A percentile compares a stretch with the other conserved stretches of the same genome.
Evolutionary conservation across 2,113 vertebrate species (phyloP).

Genomic region (Scatophagus argus): DNA sequence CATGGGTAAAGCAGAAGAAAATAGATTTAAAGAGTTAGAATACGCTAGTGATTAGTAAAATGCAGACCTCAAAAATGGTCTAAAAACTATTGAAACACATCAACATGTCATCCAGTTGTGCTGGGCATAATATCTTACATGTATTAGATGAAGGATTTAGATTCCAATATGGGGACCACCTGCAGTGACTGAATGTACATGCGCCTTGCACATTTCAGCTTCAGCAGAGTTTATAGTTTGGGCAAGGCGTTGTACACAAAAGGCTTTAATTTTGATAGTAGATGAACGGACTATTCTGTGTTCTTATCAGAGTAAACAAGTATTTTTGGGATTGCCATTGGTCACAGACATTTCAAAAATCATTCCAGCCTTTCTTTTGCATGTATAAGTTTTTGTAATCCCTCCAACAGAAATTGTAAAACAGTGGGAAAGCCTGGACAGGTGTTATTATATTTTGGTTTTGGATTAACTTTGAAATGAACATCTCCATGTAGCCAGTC

Average conservation of each 20-base stretch:
- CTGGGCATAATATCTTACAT: too few species aligned
- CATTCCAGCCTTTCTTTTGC: not conserved
- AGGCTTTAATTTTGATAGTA: too few species aligned
- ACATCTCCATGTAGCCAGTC: not conserved
- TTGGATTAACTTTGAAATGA: not conserved
- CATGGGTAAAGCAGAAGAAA: not conserved
- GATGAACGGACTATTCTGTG: too few species aligned
- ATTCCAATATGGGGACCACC: not conserved
- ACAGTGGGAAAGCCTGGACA: not conserved
- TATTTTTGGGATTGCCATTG: not conserved
- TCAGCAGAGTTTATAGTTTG: too few species aligned
- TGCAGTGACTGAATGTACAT: too few species aligned
- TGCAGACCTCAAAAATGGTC: not conserved
- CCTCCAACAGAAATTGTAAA: not conserved
- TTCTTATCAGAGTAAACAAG: too few species aligned
- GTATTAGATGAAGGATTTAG: not conserved
- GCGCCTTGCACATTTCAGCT: too few species aligned
- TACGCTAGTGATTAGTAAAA: not conserved
- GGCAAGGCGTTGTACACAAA: too few species aligned
- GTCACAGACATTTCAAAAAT: not conserved
- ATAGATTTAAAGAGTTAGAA: not conserved
- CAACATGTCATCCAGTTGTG: too few species aligned
- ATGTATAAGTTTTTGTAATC: not conserved
- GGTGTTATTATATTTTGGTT: not conserved
- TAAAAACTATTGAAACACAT: not conserved